Evolutionary conservation across 2,797 vertebrate species (phyloP).

Genomic region (Nyctalus aviator): DNA sequence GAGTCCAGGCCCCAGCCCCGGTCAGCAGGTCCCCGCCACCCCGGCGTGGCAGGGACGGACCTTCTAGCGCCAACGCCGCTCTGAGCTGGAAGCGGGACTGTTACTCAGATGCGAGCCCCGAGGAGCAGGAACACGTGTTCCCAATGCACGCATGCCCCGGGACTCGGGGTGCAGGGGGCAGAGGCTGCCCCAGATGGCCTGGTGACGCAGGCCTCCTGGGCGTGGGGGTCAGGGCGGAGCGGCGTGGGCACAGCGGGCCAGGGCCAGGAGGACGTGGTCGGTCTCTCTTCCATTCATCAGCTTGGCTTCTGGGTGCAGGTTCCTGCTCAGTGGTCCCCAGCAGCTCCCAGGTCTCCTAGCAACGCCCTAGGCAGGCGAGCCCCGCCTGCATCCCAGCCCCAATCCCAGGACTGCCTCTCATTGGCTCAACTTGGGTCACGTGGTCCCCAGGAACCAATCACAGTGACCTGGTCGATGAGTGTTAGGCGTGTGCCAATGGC

Average conservation of each 20-base stretch:
- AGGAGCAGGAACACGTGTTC: not conserved
- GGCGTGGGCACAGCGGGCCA: not conserved
- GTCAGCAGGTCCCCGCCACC: not conserved
- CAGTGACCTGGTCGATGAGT: not conserved
- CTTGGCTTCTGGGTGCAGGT: not conserved
- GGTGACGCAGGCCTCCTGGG: no score
- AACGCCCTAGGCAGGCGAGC: not conserved
- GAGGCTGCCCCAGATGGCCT: not conserved
- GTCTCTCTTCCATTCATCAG: not conserved
- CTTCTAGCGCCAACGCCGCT: not conserved
- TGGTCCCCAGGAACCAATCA: not conserved
- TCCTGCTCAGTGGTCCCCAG: not conserved
- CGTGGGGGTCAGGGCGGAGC: no score
- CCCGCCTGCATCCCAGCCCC: not conserved
- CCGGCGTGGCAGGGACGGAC: not conserved
- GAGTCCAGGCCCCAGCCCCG: not conserved
- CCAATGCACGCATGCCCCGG: not conserved
- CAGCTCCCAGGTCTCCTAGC: not conserved
- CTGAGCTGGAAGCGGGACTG: not conserved
- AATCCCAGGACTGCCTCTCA: not conserved
- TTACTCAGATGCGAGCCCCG: not conserved
- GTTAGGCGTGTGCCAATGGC: fast-evolving
- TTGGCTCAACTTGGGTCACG: not conserved
- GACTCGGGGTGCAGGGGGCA: not conserved
- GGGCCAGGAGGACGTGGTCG: no score